Evolutionary conservation across 1,140 invertebrate species (phyloP), one percentile per base, ranked within the genome.

Genomic region (Chymomyza costata): DNA sequence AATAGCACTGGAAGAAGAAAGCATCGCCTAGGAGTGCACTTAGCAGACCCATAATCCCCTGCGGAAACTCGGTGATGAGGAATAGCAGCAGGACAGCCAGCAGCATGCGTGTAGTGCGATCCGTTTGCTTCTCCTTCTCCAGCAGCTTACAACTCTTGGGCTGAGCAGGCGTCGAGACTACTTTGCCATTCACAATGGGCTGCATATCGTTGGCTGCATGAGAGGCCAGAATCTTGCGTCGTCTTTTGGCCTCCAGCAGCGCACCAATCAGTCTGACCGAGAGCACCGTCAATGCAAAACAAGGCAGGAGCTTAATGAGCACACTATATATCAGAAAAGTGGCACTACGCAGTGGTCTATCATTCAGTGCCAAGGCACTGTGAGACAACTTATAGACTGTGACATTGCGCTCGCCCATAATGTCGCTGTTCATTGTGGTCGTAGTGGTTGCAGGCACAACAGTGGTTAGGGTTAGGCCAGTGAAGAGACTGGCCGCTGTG

Each of bases 31-130:
- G 85, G 1, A 93, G 86, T 1, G 91, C 91, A 40, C 90, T 92
- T 0, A 96, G 88, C 11, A 96, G 86, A 0, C 93, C 94, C 34
- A 96, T 89, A 17, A 95, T 91, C 1, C 94, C 94, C 66, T 96
- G 94, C 0, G 95, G 95, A 59, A 96, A 91, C 84, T 94, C 93
- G 0, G 93, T 94, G 32, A 93, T 89, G 1, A 98, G 89, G 82
- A 98, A 98, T 0, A 98, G 89, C 3, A 96, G 88, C 0, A 99
- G 88, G 0, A 99, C 92, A 0, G 95, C 95, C 10, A 99, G 87
- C 25, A 99, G 87, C 97, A 99, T 98, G 17, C 91, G 89, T 0
- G 97, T 99, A 0, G 97, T 99, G 14, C 94, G 89, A 85, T 97
- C 94, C 3, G 93, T 93, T 66, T 93, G 91, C 37, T 90, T 89